These are phyloP conservation scores for Chymomyza caudatula DNA, from an alignment of 2,888 invertebrate genomes.

Conservation along the genomic window DNA sequence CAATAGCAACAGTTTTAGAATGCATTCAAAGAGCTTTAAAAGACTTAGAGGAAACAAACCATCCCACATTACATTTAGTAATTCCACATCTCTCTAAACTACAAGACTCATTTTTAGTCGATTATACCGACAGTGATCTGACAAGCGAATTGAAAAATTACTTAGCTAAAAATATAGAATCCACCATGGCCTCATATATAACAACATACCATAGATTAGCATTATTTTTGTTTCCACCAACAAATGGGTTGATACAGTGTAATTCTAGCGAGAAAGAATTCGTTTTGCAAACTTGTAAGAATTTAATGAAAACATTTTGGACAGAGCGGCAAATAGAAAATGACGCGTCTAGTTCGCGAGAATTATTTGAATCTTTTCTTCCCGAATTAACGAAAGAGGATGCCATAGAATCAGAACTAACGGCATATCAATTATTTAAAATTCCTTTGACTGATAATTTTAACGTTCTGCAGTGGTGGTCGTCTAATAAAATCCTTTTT, in stretches of 20 bases:
- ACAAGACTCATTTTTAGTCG: neutral
- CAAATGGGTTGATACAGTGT: conserved; percentile 1
- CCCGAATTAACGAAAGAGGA: neutral
- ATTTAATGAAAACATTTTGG: neutral
- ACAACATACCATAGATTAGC: conserved; percentile 5
- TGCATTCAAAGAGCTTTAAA: neutral
- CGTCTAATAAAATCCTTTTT: neutral
- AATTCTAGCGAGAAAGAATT: neutral
- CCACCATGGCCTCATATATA: neutral
- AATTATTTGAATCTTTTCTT: neutral
- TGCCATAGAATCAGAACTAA: neutral
- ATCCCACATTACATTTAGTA: conserved; percentile 5
- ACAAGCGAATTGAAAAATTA: conserved; percentile 1
- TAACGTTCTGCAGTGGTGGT: conserved; percentile 9
- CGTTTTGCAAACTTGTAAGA: neutral
- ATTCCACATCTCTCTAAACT: conserved; percentile 3
- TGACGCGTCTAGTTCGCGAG: neutral
- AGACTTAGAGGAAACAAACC: neutral
- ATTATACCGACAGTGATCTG: neutral
- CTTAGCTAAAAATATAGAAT: conserved; percentile 1
- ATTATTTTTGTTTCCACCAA: conserved; percentile 13
- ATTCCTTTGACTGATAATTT: conserved; percentile 2
- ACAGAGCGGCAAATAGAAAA: neutral
- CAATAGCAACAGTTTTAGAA: neutral
- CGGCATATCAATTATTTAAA: neutral